phyloP scores from a whole-genome alignment of 1,140 invertebrate species.

The Himalopsyche phryganea region DNA sequence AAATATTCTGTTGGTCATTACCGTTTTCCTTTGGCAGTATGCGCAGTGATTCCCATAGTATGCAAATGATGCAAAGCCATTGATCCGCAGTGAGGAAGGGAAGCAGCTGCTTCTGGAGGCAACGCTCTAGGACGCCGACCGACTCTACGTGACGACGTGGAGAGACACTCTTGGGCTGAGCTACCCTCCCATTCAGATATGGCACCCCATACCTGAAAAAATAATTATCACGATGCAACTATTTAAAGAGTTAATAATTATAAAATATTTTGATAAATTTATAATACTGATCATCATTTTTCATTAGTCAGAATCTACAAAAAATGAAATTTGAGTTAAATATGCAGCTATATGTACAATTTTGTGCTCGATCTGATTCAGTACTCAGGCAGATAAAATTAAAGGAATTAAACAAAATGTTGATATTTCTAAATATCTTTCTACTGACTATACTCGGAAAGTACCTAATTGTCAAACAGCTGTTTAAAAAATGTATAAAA shows the following conservation, averaged over 20 bases:
- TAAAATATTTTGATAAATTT: too few species aligned
- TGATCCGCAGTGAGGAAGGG: constrained; percentile 42
- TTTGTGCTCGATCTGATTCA: too few species aligned
- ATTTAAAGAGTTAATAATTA: too few species aligned
- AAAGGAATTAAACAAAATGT: too few species aligned
- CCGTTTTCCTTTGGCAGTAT: constrained; percentile 44
- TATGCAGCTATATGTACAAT: too few species aligned
- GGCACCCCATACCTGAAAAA: constrained; percentile 43
- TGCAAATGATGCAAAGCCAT: constrained; percentile 38
- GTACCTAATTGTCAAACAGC: too few species aligned
- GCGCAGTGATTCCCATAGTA: constrained; percentile 28
- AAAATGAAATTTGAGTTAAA: neutral
- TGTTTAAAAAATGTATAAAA: too few species aligned
- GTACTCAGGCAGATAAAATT: too few species aligned
- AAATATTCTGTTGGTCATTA: constrained; percentile 19
- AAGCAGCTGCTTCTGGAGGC: constrained; percentile 40
- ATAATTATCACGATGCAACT: neutral
- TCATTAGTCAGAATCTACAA: neutral
- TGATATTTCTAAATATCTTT: too few species aligned
- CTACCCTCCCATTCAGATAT: constrained; percentile 48
- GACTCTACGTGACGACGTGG: constrained; percentile 42
- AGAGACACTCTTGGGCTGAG: constrained; percentile 43
- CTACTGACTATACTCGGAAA: too few species aligned
- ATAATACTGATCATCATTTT: neutral
- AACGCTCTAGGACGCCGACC: constrained; percentile 30